Evolutionary conservation across 1,140 invertebrate species (phyloP), one percentile per base, ranked within the genome.

Genomic region (Pogonus chalceus): DNA sequence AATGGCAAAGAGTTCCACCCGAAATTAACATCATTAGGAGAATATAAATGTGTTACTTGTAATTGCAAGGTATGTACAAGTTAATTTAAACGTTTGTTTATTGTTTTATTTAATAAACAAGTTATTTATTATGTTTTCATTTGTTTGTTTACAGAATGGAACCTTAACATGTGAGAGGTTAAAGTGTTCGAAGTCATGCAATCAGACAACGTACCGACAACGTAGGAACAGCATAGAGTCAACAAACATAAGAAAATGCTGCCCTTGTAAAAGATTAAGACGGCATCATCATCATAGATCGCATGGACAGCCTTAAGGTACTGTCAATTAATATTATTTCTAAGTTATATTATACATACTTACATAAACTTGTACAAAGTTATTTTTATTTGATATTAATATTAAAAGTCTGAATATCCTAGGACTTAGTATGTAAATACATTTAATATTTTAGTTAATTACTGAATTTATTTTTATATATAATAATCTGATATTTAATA

Each of bases 1-100:
- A 92, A 92, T 63, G 88, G 89, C 9, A 81, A 84, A 60, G 85
- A 90, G 64, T 92, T 88, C 79, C 88, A 92, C 75, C 90, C 90
- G 0, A 78, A 81, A 7, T 76, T 93, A 50, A 83, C 84, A 62
- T 85, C 84, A 9, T 83, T 90, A 60, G 89, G 89, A 10, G 86
- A 87, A 63, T 83, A 89, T 64, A 87, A 88, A 66, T 93, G 90
- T 66, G 82, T 92, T 61, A 87, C 83, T 55, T 93, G 90, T 68
- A 77, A 83, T 58, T 93, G 90, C 77, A 88, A 91, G 78, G 90
- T 92, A 72, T 43, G 37, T 43, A 43, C 4, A 12, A 18, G 18
- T 43, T 18, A 43, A 12, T 12, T 4, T 43, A 18, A 12, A 43
- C 9, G 3, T 43, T 4, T 31, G 14, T 31, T 4, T 31, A 31